phyloP scores from a whole-genome alignment of 2,888 invertebrate genomes.

The Stenotaenia linearis region DNA sequence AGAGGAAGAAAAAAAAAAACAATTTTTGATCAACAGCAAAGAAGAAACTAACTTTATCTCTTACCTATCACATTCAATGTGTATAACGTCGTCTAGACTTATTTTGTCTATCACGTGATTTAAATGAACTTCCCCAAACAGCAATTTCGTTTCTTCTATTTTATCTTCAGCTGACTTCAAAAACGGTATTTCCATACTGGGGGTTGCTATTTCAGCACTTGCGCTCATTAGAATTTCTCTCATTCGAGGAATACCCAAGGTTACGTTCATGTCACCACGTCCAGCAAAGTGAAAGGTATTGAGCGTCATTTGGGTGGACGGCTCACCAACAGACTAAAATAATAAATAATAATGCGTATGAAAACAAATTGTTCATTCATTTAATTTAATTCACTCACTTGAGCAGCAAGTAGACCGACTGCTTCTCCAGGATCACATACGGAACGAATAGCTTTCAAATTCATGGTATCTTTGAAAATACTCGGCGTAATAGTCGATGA shows the following conservation, averaged over 20 bases:
- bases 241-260: slow-evolving; percentile 95
- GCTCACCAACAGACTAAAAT: slow-evolving; percentile 83
- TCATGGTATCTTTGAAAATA: slow-evolving; percentile 62
- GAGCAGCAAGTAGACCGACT: slow-evolving; percentile 92
- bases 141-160: slow-evolving; percentile 64
- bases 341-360: too few species aligned
- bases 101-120: slow-evolving; percentile 67
- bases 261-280: slow-evolving; percentile 99
- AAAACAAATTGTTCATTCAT: too few species aligned
- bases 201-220: slow-evolving; percentile 87
- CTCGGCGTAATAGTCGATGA: background rate
- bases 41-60: too few species aligned
- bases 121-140: slow-evolving; percentile 70
- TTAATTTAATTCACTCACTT: slow-evolving; percentile 49
- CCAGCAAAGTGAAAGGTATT: slow-evolving; percentile 99
- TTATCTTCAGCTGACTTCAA: slow-evolving; percentile 43
- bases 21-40: background rate
- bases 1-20: background rate
- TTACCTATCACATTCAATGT: background rate
- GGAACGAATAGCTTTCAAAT: slow-evolving; percentile 68
- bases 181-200: slow-evolving; percentile 92
- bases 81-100: slow-evolving; percentile 47
- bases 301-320: slow-evolving; percentile 99
- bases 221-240: slow-evolving; percentile 95
- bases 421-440: slow-evolving; percentile 88